Evolutionary conservation across 2,797 vertebrate species (phyloP).

Genomic region (Paedocypris micromegethes): DNA sequence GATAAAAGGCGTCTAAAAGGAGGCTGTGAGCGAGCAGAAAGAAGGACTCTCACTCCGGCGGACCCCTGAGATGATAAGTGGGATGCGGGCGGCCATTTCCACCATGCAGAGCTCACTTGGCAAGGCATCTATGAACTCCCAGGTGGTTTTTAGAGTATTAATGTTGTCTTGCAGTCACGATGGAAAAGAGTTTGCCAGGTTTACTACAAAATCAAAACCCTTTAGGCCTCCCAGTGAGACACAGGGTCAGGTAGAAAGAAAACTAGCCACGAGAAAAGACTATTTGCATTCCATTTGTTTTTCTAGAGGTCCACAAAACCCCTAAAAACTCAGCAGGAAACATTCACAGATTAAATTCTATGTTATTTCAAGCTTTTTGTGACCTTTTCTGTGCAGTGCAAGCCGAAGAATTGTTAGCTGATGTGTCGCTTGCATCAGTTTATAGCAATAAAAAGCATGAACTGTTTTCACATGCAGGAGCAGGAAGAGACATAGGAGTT

Average conservation of each 20-base stretch:
- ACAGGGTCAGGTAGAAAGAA: slow-evolving; percentile 45
- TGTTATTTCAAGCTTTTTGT: too few relatives aligned
- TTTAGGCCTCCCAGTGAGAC: slow-evolving; percentile 53
- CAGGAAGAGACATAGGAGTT: too few relatives aligned
- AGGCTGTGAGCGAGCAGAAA: slow-evolving; percentile 22
- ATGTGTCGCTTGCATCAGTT: too few relatives aligned
- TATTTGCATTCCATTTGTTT: slow-evolving; percentile 24
- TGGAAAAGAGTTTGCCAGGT: slow-evolving; percentile 50
- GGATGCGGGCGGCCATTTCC: slow-evolving; percentile 40
- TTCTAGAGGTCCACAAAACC: slow-evolving; percentile 54
- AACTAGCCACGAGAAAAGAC: slow-evolving; percentile 17
- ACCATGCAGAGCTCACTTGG: slow-evolving; percentile 40
- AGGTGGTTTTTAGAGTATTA: slow-evolving; percentile 44
- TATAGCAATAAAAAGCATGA: too few relatives aligned
- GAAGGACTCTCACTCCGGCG: slow-evolving; percentile 26
- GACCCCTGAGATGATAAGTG: slow-evolving; percentile 31
- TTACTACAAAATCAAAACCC: slow-evolving; percentile 59
- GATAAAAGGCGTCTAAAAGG: slow-evolving; percentile 12
- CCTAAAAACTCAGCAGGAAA: slow-evolving; percentile 35
- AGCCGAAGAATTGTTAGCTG: too few relatives aligned
- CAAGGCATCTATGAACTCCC: slow-evolving; percentile 21
- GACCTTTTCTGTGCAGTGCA: too few relatives aligned
- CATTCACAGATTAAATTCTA: too few relatives aligned
- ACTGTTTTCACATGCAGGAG: too few relatives aligned
- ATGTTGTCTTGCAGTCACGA: slow-evolving; percentile 54